Base-by-base conservation (phyloP, 2,888 invertebrate species). In the Melinaea menophilus region DNA sequence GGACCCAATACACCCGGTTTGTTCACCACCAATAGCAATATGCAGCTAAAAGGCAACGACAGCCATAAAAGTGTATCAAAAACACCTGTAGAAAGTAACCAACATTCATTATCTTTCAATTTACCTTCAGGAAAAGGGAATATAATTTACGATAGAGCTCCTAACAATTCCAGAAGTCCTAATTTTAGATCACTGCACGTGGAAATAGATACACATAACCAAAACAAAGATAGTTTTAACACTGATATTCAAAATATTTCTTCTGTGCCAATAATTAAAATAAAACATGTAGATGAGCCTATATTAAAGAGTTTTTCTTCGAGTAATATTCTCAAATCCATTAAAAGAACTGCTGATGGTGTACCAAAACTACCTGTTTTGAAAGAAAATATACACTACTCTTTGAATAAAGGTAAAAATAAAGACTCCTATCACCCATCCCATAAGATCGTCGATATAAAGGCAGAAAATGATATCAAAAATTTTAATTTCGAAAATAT, bases 1-100 rank as follows among this genome's bases (percentile, higher is more conserved):
- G 96, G 96, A 9, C 97, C 96, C 3, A 94, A 94, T 71, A 93
- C 93, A 45, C 81, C 94, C 35, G 84, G 88, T 34, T 78, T 90
- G 55, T 91, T 79, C 70, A 75, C 82, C 58, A 81, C 78, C 62
- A 85, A 77, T 72, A 48, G 76, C 56, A 79, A 73, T 70, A 33
- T 73, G 54, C 73, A 78, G 59, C 55, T 79, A 45, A 87, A 85
- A 70, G 78, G 69, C 58, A 81, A 66, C 65, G 85, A 86, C 63
- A 71, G 66, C 45, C 77, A 71, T 57, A 83, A 78, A 73, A 71
- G 68, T 62, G 65, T 71, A n/a, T 55, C 72, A 57, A 80, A 79
- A 67, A 69, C 75, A 2, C 68, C 71, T 47, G 73, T 76, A 62
- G 86, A 85, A 11, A 80, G 77, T 63, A 67, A 70, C 66, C 78